A percentile compares a stretch with the other conserved stretches of the same genome.
Conservation (phyloP, 1,140 invertebrate genomes). For the Leptinotarsa texana region DNA sequence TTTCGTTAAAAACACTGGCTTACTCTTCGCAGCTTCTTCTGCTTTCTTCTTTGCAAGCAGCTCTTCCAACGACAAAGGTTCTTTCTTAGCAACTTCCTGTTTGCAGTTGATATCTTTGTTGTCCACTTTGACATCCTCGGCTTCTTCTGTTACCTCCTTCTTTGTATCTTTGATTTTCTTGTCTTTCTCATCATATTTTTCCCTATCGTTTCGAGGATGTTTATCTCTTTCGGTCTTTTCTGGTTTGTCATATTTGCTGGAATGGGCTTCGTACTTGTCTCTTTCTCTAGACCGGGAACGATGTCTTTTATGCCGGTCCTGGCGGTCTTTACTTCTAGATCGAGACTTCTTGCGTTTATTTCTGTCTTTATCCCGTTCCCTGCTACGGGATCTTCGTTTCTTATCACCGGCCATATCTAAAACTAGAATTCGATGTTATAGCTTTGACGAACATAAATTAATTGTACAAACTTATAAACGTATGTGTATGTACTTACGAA, state of each 20-base stretch:
- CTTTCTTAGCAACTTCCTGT: conserved; percentile 66
- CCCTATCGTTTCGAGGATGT: conserved; percentile 39
- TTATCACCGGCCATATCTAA: conserved; percentile 59
- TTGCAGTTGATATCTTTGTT: conserved; percentile 52
- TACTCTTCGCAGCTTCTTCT: conserved; percentile 89
- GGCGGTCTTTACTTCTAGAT: conserved; percentile 51
- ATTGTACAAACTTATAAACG: too few species aligned
- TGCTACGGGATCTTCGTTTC: conserved; percentile 59
- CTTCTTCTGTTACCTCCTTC: conserved; percentile 41
- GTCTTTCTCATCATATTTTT: conserved; percentile 51
- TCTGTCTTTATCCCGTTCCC: conserved; percentile 57
- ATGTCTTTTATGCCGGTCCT: conserved; percentile 50
- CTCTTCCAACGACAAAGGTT: conserved; percentile 95
- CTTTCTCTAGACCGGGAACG: conserved; percentile 51
- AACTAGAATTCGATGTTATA: neutral
- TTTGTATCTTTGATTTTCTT: conserved; percentile 46
- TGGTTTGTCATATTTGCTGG: conserved; percentile 54
- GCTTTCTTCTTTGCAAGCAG: conserved; percentile 94
- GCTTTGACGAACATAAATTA: too few species aligned
- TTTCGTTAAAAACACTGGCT: conserved; percentile 96
- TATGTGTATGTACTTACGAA: too few species aligned
- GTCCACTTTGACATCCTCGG: conserved; percentile 57
- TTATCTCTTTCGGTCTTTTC: conserved; percentile 57
- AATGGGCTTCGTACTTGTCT: conserved; percentile 55
- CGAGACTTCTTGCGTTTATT: conserved; percentile 46